Base-by-base conservation (phyloP, 1,140 invertebrate genomes). In the Wiebesia pumilae region DNA sequence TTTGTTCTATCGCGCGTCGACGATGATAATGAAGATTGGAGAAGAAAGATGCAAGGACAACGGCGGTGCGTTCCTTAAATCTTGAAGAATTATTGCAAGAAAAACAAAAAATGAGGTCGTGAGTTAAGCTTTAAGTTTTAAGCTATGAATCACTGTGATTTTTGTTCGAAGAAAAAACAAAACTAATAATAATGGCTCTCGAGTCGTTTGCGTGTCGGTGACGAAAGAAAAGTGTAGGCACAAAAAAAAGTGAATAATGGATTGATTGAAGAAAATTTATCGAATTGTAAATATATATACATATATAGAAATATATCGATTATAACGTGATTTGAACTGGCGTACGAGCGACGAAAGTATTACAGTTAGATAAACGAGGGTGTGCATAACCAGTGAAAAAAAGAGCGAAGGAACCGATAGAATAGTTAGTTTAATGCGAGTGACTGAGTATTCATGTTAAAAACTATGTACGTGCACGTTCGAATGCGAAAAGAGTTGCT, bases 121-220 rank as follows among this genome's bases (percentile, higher is more conserved):
- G 58, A 75, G 24, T 71, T 75, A 85, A 78, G 62, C 62, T 80
- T 85, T 88, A 83, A 82, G 67, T 86, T 88, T 85, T 87, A 87
- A 88, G 85, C 85, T 85, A 85, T 83, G 80, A 87, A 81, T 79
- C 86, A 87, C 86, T 88, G 88, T 88, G 88, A 89, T 89, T 89
- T 88, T 79, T 85, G 86, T 88, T 89, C 86, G 78, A 79, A 82
- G 33, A 67, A 81, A 73, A 79, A 62, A 54, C 33, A 54, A 84
- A 80, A 47, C 27, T 43, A 84, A 85, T 71, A 85, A 85, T 85
- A 30, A 47, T 73, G 84, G 43, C 83, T 51, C 67, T 81, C 62
- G 24, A 43, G 79, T 88, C 87, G 81, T 81, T 82, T 88, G 83
- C 54, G 84, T 81, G 81, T 86, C 78, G 80, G 69, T 83, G 85